Percentiles rank a stretch among this genome's conserved stretches.
Evolutionary conservation across 2,888 invertebrate genomes (phyloP).

Genomic region (Escarpia spicata): DNA sequence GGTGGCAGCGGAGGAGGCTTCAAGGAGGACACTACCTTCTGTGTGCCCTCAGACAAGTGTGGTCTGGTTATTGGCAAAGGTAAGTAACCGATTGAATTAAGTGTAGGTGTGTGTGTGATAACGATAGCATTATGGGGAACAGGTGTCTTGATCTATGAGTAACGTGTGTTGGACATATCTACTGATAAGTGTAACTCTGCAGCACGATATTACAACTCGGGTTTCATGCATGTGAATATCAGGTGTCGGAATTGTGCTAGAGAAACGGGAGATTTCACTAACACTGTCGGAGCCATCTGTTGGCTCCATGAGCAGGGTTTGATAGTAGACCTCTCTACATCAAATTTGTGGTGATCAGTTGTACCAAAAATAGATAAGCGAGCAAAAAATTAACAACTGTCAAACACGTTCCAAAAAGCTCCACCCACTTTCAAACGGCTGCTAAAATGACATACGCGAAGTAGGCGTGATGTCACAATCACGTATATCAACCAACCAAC

Average conservation of each 20-base stretch:
- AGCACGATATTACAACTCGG: not conserved
- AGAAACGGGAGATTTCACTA: conserved; percentile 35
- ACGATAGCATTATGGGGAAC: too few species aligned
- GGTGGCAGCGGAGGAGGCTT: conserved; percentile 30
- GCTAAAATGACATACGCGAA: too few species aligned
- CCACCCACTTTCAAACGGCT: too few species aligned
- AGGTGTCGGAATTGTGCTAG: conserved; percentile 33
- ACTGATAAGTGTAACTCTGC: too few species aligned
- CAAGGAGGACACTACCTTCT: conserved; percentile 82
- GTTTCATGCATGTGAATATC: not conserved
- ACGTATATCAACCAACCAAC: too few species aligned
- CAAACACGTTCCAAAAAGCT: too few species aligned
- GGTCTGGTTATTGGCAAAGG: conserved; percentile 96
- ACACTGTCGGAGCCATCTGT: conserved; percentile 30
- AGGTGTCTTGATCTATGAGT: too few species aligned
- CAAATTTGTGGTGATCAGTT: too few species aligned
- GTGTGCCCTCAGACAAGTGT: conserved; percentile 93
- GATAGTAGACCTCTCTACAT: conserved; percentile 37
- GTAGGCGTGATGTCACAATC: too few species aligned
- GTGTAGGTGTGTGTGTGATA: too few species aligned
- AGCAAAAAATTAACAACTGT: too few species aligned
- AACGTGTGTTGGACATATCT: not conserved
- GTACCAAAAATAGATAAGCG: too few species aligned
- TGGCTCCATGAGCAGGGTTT: conserved; percentile 36
- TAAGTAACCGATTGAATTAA: conserved; percentile 58